Percentiles rank a stretch among this genome's conserved stretches.
These are phyloP conservation scores for Hormaphis cornu DNA, from an alignment of 1,140 invertebrate species.

Conservation along the genomic window DNA sequence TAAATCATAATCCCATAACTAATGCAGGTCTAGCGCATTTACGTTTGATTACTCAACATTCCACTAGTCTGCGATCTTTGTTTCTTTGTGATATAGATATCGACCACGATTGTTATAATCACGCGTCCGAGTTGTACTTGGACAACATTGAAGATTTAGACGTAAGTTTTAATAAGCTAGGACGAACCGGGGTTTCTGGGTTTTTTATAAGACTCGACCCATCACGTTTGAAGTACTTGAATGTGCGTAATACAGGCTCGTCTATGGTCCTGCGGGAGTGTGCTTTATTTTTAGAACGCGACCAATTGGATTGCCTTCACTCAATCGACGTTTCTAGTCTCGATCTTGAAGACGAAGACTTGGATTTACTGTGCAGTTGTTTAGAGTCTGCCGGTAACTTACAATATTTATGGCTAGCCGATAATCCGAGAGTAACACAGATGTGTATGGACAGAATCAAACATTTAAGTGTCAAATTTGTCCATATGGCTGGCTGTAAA, in stretches of 20 bases:
- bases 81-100: slow-evolving; percentile 28
- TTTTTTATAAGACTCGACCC: slow-evolving; percentile 23
- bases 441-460: slow-evolving; percentile 18
- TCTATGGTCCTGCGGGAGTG: slow-evolving; percentile 26
- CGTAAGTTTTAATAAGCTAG: slow-evolving; percentile 35
- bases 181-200: slow-evolving; percentile 33
- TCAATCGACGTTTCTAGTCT: slow-evolving; percentile 27
- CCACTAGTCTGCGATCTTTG: background rate
- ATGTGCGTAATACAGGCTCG: slow-evolving; percentile 27
- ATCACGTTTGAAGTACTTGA: slow-evolving; percentile 12
- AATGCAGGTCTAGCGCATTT: slow-evolving; percentile 12
- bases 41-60: slow-evolving; percentile 4
- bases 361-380: slow-evolving; percentile 22
- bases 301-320: slow-evolving; percentile 6
- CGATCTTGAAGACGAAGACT: slow-evolving; percentile 32
- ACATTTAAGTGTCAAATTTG: slow-evolving; percentile 24
- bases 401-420: background rate
- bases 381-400: slow-evolving; percentile 25
- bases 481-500: slow-evolving; percentile 11
- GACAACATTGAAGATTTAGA: slow-evolving; percentile 32
- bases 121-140: background rate
- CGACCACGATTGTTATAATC: slow-evolving; percentile 22
- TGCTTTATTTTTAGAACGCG: slow-evolving; percentile 31
- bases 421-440: slow-evolving; percentile 16
- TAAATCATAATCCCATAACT: slow-evolving; percentile 24